Conservation (phyloP, 2,888 invertebrate genomes). For the Morpho helenor region DNA sequence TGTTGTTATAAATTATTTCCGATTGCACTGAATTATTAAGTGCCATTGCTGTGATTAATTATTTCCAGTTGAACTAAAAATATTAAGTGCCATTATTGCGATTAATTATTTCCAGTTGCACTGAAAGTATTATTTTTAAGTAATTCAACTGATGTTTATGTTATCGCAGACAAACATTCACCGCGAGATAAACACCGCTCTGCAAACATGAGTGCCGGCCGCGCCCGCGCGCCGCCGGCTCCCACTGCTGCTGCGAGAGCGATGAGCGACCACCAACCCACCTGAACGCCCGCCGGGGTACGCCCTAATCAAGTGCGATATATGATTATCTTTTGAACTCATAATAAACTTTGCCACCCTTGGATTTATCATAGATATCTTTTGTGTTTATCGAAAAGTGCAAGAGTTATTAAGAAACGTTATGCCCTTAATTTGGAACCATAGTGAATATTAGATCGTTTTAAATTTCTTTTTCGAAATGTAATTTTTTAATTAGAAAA, state of each 20-base stretch:
- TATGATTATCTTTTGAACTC: slow-evolving; percentile 6
- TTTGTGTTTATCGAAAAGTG: slow-evolving; percentile 49
- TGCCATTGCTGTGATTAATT: too few species aligned
- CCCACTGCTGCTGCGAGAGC: slow-evolving; percentile 34
- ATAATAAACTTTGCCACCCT: slow-evolving; percentile 1
- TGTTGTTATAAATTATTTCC: too few species aligned
- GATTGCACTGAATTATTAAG: too few species aligned
- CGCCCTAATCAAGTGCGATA: slow-evolving; percentile 1
- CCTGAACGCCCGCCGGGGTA: neutral
- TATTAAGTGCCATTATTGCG: too few species aligned
- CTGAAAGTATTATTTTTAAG: too few species aligned
- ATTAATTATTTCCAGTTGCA: too few species aligned
- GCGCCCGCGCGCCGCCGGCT: slow-evolving; percentile 42
- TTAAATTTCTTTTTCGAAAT: too few species aligned
- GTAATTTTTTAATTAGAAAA: too few species aligned
- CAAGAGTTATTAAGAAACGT: slow-evolving; percentile 53
- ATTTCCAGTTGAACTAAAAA: too few species aligned
- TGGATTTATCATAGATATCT: too few species aligned
- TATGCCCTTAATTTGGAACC: too few species aligned
- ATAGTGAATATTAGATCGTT: too few species aligned
- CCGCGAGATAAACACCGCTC: slow-evolving; percentile 89
- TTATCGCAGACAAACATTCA: slow-evolving; percentile 82
- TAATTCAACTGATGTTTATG: neutral
- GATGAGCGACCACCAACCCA: slow-evolving; percentile 11
- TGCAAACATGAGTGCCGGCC: slow-evolving; percentile 84